Evolutionary conservation across 2,888 invertebrate species (phyloP).

Genomic region (Dryadula phaetusa): DNA sequence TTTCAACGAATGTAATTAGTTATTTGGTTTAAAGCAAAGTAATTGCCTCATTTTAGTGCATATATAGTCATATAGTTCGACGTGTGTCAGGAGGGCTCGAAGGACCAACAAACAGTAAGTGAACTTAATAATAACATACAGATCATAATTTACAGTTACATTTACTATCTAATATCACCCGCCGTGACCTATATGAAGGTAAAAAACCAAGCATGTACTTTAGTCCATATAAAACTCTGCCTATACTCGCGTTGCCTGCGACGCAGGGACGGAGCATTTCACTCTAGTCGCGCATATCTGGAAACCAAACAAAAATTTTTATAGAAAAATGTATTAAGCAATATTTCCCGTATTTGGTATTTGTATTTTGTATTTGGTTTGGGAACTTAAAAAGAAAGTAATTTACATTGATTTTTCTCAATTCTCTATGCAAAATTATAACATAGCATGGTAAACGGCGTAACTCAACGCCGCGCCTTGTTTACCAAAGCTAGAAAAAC

Average conservation of each 20-base stretch:
- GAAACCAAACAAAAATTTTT: slow-evolving; percentile 23
- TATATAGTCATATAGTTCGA: slow-evolving; percentile 1
- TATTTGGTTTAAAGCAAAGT: slow-evolving; percentile 30
- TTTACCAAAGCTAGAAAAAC: too few relatives aligned
- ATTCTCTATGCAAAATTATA: too few relatives aligned
- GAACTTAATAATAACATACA: slow-evolving; percentile 36
- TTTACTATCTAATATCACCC: slow-evolving; percentile 56
- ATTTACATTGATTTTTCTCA: too few relatives aligned
- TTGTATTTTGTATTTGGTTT: too few relatives aligned
- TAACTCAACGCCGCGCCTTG: too few relatives aligned
- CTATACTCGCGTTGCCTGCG: slow-evolving; percentile 40
- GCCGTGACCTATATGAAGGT: slow-evolving; percentile 45
- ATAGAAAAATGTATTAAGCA: too few relatives aligned
- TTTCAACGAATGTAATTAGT: slow-evolving; percentile 1
- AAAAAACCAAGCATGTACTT: slow-evolving; percentile 48
- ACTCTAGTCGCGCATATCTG: slow-evolving; percentile 80
- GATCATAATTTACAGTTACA: slow-evolving; percentile 45
- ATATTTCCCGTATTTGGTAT: too few relatives aligned
- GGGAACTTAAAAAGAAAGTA: too few relatives aligned
- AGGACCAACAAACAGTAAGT: slow-evolving; percentile 24
- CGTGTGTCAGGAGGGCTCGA: slow-evolving; percentile 11
- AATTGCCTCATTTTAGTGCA: slow-evolving; percentile 19
- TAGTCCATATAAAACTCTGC: slow-evolving; percentile 38
- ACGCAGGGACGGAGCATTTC: slow-evolving; percentile 53
- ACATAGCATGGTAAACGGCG: too few relatives aligned